Conservation (phyloP, 2,797 vertebrate species). For the Anolis apletophallus region DNA sequence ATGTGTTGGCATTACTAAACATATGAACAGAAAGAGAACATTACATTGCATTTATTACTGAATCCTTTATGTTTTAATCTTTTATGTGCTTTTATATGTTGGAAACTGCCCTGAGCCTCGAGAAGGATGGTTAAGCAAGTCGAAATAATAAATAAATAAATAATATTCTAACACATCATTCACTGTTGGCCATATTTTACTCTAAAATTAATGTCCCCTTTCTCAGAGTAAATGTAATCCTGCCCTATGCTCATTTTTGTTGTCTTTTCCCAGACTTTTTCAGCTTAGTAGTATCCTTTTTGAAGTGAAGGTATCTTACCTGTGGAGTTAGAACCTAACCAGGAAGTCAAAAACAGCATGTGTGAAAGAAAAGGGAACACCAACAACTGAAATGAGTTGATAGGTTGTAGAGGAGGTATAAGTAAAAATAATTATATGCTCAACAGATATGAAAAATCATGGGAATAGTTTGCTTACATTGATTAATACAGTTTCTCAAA, state of each 20-base stretch:
- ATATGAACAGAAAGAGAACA: too few relatives aligned
- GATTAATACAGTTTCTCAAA: too few relatives aligned
- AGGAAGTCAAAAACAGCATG: not conserved
- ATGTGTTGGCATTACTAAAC: not conserved
- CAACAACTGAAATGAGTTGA: not conserved
- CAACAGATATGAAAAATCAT: not conserved
- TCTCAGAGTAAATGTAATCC: not conserved
- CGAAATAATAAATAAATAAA: too few relatives aligned
- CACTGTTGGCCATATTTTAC: not conserved
- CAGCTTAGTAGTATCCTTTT: not conserved
- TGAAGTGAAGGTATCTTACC: not conserved
- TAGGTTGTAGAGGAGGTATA: not conserved
- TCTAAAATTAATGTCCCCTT: not conserved
- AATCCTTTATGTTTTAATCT: too few relatives aligned
- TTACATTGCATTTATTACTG: not conserved
- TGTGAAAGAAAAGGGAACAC: not conserved
- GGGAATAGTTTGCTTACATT: too few relatives aligned
- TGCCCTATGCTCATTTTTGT: not conserved
- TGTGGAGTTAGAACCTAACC: not conserved
- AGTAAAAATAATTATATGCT: not conserved
- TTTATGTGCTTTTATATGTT: too few relatives aligned
- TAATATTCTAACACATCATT: not conserved
- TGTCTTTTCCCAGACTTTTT: not conserved
- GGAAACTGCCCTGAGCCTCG: too few relatives aligned
- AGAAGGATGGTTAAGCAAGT: too few relatives aligned